Percentiles rank a stretch among this genome's conserved stretches.
phyloP scores from a whole-genome alignment of 1,140 invertebrate genomes.

The Brevipalpus yothersi region DNA sequence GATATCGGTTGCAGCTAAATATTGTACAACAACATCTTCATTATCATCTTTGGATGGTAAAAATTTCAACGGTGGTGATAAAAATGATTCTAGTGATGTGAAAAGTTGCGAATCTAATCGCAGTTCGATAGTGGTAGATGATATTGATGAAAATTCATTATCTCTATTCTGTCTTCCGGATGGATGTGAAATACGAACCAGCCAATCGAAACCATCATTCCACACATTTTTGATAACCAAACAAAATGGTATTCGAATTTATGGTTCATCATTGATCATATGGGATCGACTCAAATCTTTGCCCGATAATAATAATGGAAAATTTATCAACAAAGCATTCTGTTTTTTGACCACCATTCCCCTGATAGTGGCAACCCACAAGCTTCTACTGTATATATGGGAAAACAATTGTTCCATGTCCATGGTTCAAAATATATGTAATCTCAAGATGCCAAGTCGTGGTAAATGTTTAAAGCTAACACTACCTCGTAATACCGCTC shows the following conservation, averaged over 20 bases:
- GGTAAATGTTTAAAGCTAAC: background rate
- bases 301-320: background rate
- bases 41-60: background rate
- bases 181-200: background rate
- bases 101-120: background rate
- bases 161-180: slow-evolving; percentile 7
- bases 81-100: background rate
- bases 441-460: slow-evolving; percentile 2
- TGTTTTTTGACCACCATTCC: slow-evolving; percentile 1
- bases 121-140: background rate
- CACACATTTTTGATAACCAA: slow-evolving; percentile 91
- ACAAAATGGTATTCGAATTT: slow-evolving; percentile 77
- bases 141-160: slow-evolving; percentile 8
- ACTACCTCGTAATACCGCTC: background rate
- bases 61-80: background rate
- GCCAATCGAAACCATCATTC: slow-evolving; percentile 38
- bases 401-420: background rate
- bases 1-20: background rate
- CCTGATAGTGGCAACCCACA: background rate
- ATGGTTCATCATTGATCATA: slow-evolving; percentile 30
- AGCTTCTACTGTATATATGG: slow-evolving; percentile 2
- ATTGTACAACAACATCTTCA: background rate
- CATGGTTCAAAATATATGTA: background rate
- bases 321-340: background rate
- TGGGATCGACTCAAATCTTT: slow-evolving; percentile 1